Percentiles rank a stretch among this genome's conserved stretches.
Conservation (phyloP, 53 echinoderm and acorn worm genomes). For the Patiria pectinifera region DNA sequence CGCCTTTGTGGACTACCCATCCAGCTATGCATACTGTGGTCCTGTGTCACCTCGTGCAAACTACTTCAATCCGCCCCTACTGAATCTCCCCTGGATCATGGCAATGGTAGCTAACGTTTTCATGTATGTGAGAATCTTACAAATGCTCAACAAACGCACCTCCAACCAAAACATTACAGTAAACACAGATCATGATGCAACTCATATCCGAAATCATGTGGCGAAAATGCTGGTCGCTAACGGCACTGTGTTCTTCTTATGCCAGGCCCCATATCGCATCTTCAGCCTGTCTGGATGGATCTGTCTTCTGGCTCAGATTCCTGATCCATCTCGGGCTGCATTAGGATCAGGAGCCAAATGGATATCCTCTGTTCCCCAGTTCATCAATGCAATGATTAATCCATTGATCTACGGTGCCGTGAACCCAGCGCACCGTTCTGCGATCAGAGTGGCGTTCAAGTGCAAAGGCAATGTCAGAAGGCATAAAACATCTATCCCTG, state of each 20-base stretch:
- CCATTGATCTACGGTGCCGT: conserved; percentile 23
- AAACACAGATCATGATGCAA: not conserved
- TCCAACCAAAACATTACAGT: not conserved
- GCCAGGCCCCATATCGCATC: not conserved
- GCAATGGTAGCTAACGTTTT: conserved; percentile 18
- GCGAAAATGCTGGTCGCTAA: conserved; percentile 19
- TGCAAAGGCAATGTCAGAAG: not conserved
- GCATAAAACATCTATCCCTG: too few relatives aligned
- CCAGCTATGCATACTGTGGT: not conserved
- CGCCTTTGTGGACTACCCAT: not conserved
- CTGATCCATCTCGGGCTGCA: not conserved
- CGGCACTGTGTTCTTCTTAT: conserved; percentile 5
- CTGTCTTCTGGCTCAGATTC: not conserved
- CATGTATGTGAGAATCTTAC: conserved; percentile 29
- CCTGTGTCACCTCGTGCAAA: not conserved
- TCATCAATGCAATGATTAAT: conserved; percentile 12
- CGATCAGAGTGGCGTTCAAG: not conserved
- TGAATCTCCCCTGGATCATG: conserved; percentile 22
- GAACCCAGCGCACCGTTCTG: conserved; percentile 6
- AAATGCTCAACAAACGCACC: conserved; percentile 11
- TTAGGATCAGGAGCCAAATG: not conserved
- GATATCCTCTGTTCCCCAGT: not conserved
- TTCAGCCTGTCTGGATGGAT: not conserved
- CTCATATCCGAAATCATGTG: conserved; percentile 5
- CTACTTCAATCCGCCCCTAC: not conserved